Conservation (phyloP, 2,888 invertebrate species). For the Myopa tessellatipennis region DNA sequence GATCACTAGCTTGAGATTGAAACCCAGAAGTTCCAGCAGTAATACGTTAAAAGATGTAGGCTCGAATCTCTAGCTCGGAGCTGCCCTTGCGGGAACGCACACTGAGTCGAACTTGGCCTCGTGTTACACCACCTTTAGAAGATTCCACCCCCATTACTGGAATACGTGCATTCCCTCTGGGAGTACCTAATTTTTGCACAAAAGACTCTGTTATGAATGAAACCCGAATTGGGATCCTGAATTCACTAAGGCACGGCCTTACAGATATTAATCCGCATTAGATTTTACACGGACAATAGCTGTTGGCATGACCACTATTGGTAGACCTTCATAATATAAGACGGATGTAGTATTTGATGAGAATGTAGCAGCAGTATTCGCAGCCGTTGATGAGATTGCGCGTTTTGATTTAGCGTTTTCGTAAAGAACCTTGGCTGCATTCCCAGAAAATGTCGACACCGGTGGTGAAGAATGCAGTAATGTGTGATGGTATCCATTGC, state of each 20-base stretch:
- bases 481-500: too few species aligned
- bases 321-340: too few species aligned
- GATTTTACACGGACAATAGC: too few species aligned
- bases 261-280: not conserved
- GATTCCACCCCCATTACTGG: constrained; percentile 8
- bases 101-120: not conserved
- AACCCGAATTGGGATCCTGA: constrained; percentile 34
- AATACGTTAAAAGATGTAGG: constrained; percentile 20
- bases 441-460: too few species aligned
- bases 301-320: too few species aligned
- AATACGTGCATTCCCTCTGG: constrained; percentile 16
- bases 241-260: constrained; percentile 13
- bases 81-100: constrained; percentile 5
- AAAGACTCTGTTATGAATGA: constrained; percentile 32
- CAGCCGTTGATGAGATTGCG: too few species aligned
- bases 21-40: constrained; percentile 18
- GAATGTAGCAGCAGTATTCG: too few species aligned
- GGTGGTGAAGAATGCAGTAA: too few species aligned
- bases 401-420: too few species aligned
- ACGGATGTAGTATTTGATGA: too few species aligned
- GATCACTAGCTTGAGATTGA: not conserved
- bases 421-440: too few species aligned
- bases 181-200: constrained; percentile 15
- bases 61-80: not conserved
- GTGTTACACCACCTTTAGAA: constrained; percentile 16